A percentile compares a stretch with the other conserved stretches of the same genome.
Evolutionary conservation across 2,113 vertebrate genomes (phyloP).

Genomic region (Melanerpes formicivorus): DNA sequence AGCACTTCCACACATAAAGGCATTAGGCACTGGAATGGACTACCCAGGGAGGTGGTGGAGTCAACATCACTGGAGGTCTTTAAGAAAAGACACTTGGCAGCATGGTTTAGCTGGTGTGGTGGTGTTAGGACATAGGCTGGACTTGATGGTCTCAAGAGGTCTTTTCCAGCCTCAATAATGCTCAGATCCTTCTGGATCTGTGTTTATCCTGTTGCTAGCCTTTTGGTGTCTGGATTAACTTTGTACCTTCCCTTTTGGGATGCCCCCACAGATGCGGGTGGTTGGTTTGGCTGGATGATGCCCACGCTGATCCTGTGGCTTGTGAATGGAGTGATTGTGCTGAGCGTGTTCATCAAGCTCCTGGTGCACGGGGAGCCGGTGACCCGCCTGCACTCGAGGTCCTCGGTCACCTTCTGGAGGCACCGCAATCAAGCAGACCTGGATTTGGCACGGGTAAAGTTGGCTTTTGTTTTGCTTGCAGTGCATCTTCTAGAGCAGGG

Average conservation of each 20-base stretch:
- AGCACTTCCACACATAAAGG: too few species aligned
- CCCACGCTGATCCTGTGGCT: slow-evolving; percentile 94
- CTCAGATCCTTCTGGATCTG: background rate
- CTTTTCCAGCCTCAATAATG: too few species aligned
- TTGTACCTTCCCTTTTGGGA: background rate
- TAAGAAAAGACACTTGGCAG: too few species aligned
- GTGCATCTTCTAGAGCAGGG: background rate
- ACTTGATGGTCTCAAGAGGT: too few species aligned
- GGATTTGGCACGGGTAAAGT: slow-evolving; percentile 86
- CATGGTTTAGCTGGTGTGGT: too few species aligned
- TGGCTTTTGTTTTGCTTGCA: background rate
- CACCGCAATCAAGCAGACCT: slow-evolving; percentile 95
- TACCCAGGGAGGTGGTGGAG: too few species aligned
- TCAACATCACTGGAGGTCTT: too few species aligned
- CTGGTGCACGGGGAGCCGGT: slow-evolving; percentile 94
- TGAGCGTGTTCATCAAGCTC: slow-evolving; percentile 93
- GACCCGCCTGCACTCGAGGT: slow-evolving; percentile 90
- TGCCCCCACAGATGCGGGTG: slow-evolving; percentile 62
- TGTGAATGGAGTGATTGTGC: slow-evolving; percentile 90
- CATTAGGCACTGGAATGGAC: too few species aligned
- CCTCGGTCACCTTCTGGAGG: slow-evolving; percentile 94
- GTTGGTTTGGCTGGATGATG: slow-evolving; percentile 93
- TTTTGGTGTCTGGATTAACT: background rate
- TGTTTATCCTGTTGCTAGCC: background rate
- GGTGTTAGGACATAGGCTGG: too few species aligned